phyloP scores from a whole-genome alignment of 2,113 vertebrate species.

The Perccottus glenii region DNA sequence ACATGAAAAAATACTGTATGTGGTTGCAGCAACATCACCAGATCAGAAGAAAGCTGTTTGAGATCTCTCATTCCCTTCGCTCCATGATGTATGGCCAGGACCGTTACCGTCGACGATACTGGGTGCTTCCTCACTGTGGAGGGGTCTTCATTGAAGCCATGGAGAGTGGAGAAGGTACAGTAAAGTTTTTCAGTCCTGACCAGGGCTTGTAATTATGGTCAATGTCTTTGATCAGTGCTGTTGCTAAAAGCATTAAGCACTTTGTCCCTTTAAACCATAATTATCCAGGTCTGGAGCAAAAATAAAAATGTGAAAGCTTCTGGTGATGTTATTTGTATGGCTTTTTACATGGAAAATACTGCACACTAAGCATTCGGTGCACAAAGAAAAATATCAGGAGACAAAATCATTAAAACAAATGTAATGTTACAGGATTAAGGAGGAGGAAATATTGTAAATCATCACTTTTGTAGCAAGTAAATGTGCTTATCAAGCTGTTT shows the following conservation, averaged over 20 bases:
- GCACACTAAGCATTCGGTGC: neutral
- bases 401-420: slow-evolving; percentile 7
- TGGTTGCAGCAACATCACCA: slow-evolving; percentile 93
- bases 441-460: slow-evolving; percentile 8
- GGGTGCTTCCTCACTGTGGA: slow-evolving; percentile 97
- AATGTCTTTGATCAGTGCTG: too few relatives aligned
- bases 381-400: neutral
- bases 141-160: slow-evolving; percentile 96
- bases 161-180: slow-evolving; percentile 95
- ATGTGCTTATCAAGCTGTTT: slow-evolving; percentile 22
- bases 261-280: neutral
- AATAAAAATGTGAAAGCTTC: neutral
- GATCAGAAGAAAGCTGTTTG: slow-evolving; percentile 94
- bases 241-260: too few relatives aligned
- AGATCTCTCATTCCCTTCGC: slow-evolving; percentile 93
- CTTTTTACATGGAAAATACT: neutral
- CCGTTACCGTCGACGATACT: slow-evolving; percentile 93
- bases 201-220: too few relatives aligned
- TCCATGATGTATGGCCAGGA: slow-evolving; percentile 98
- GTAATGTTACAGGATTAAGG: slow-evolving; percentile 2
- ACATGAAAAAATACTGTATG: slow-evolving; percentile 2
- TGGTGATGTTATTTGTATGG: neutral
- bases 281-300: neutral
- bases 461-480: slow-evolving; percentile 3
- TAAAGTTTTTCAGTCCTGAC: neutral